Evolutionary conservation across 2,888 invertebrate species (phyloP), one percentile per base, ranked within the genome.

Genomic region (Hypena proboscidalis): DNA sequence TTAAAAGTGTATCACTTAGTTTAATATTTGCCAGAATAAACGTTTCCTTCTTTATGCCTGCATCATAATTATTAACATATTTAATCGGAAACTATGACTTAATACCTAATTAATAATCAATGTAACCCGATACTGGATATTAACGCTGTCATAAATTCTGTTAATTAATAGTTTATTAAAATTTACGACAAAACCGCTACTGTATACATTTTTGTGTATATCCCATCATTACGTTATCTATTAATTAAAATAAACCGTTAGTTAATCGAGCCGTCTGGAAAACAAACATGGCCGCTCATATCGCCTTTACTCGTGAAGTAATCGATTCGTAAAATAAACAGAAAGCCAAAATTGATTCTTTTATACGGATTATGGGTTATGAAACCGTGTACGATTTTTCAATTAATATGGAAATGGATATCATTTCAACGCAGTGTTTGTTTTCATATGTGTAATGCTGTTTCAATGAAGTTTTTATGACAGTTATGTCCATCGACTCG

Each of bases 301-400:
- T 63, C 56, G 51, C 39, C 45, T 32, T 19, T 30, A 32, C 25
- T 34, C 50, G 60, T 57, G 55, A 62, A 61, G 57, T 62, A 70
- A 72, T 70, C 58, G 63, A 58, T 57, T 36, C 34, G 38, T 42
- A 47, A 41, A 31, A 43, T 57, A 63, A 67, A 65, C 65, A 66
- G 42, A 56, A 44, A 45, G 49, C 40, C 35, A 49, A 61, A 67
- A 55, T 58, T 53, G 39, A 42, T 57, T 53, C 45, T 53, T 61
- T 53, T 60, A 49, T 50, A 29, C 20, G 38, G 39, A 49, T 60
- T 44, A 51, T 30, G 34, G 29, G 38, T 27, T 47, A 47, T 52
- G 48, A 39, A 49, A 54, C 41, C 10, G 36, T 32, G 34, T 45
- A 27, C 27, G 43, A 40, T 46, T 66, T 64, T 62, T 63, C 57